These are phyloP conservation scores for Hyperoplus immaculatus DNA, from an alignment of 2,797 vertebrate genomes.

Conservation along the genomic window DNA sequence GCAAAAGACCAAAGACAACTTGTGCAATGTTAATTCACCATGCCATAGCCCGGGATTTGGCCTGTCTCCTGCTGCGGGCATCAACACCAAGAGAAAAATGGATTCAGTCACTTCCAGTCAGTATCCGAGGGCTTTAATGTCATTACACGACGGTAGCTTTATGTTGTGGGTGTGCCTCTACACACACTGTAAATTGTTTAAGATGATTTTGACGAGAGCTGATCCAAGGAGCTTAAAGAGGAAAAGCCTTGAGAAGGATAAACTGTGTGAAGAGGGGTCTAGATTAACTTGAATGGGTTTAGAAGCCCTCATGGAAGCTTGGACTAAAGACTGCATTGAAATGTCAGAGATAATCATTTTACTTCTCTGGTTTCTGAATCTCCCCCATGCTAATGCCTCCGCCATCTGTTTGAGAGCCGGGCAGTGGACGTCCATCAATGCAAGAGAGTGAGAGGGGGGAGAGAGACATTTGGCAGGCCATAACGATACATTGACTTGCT, in stretches of 20 bases:
- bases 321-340: constrained; percentile 73
- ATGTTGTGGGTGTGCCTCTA: constrained; percentile 35
- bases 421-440: constrained; percentile 49
- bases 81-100: constrained; percentile 70
- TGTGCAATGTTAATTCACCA: constrained; percentile 61
- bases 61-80: constrained; percentile 67
- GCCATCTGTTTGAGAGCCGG: constrained; percentile 64
- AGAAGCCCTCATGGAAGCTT: constrained; percentile 60
- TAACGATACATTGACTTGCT: constrained; percentile 44
- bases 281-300: constrained; percentile 76
- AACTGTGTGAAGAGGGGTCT: constrained; percentile 67
- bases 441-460: constrained; percentile 28
- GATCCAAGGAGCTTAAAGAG: constrained; percentile 71
- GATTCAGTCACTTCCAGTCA: constrained; percentile 64
- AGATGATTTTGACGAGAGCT: constrained; percentile 69
- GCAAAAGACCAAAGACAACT: constrained; percentile 60
- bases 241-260: constrained; percentile 71
- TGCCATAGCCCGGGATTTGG: constrained; percentile 64
- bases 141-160: constrained; percentile 73
- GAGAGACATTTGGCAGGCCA: constrained; percentile 28
- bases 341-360: constrained; percentile 79
- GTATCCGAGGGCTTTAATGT: constrained; percentile 69
- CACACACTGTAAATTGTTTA: constrained; percentile 71
- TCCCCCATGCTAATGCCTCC: constrained; percentile 54
- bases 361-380: constrained; percentile 55